Conservation (phyloP, 2,797 vertebrate genomes). For the Pempheris klunzingeri region DNA sequence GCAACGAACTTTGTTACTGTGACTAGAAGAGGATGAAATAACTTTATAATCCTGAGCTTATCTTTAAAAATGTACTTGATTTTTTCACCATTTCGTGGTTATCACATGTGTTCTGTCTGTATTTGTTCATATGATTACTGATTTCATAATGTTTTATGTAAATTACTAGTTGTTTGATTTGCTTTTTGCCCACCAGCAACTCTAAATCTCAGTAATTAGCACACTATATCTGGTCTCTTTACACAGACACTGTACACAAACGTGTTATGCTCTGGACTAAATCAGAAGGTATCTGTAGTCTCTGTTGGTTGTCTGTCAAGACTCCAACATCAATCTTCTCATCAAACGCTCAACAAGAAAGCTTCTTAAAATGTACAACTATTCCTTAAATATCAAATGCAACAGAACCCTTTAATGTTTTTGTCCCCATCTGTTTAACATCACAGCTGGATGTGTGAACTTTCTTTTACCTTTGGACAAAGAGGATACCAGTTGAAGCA, state of each 20-base stretch:
- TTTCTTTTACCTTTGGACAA: conserved; percentile 85
- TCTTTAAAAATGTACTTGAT: not conserved
- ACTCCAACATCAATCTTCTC: not conserved
- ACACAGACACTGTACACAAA: no score
- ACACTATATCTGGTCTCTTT: not conserved
- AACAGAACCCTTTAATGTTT: not conserved
- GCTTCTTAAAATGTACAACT: not conserved
- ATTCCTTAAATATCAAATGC: not conserved
- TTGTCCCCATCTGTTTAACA: not conserved
- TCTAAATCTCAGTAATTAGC: not conserved
- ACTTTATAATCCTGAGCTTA: not conserved
- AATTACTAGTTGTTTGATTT: not conserved
- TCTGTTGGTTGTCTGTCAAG: not conserved
- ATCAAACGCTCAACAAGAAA: not conserved
- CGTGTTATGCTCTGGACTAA: not conserved
- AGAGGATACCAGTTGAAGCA: conserved; percentile 88
- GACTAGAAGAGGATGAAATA: not conserved
- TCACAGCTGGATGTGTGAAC: not conserved
- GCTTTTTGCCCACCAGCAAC: not conserved
- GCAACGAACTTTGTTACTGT: not conserved
- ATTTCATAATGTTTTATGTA: not conserved
- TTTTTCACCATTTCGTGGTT: not conserved
- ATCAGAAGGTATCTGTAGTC: no score
- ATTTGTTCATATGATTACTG: not conserved
- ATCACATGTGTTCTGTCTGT: not conserved